Percentiles rank a stretch among this genome's conserved stretches.
phyloP scores from a whole-genome alignment of 2,888 invertebrate genomes.

The Cephus pygmeus region DNA sequence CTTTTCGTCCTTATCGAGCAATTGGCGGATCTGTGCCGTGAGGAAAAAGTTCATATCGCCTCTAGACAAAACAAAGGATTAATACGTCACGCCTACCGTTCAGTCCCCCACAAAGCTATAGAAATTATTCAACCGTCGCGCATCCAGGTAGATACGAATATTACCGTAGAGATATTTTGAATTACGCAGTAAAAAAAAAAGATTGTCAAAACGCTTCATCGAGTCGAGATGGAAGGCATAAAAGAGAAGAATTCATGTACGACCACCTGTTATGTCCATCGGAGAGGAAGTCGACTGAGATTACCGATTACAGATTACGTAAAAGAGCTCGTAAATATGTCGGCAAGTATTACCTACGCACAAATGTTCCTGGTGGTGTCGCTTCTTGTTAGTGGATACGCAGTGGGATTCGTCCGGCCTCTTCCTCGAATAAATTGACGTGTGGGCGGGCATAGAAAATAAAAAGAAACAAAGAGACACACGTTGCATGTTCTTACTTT shows the following conservation, averaged over 20 bases:
- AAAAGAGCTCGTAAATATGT: background rate
- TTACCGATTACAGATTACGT: background rate
- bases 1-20: too few relatives aligned
- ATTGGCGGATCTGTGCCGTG: background rate
- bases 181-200: background rate
- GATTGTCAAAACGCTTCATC: background rate
- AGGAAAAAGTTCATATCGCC: background rate
- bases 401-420: background rate
- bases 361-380: background rate
- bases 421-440: background rate
- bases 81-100: background rate
- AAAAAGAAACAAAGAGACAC: background rate
- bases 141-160: background rate
- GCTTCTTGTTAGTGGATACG: background rate
- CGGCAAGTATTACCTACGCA: background rate
- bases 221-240: background rate
- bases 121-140: background rate
- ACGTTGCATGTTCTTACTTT: background rate
- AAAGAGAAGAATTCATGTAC: background rate
- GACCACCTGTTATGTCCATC: background rate
- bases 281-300: background rate
- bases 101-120: background rate
- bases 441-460: background rate
- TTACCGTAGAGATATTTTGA: background rate
- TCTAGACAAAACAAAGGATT: background rate